Evolutionary conservation across 2,797 vertebrate genomes (phyloP), one percentile per base, ranked within the genome.

Genomic region (Enoplosus armatus): DNA sequence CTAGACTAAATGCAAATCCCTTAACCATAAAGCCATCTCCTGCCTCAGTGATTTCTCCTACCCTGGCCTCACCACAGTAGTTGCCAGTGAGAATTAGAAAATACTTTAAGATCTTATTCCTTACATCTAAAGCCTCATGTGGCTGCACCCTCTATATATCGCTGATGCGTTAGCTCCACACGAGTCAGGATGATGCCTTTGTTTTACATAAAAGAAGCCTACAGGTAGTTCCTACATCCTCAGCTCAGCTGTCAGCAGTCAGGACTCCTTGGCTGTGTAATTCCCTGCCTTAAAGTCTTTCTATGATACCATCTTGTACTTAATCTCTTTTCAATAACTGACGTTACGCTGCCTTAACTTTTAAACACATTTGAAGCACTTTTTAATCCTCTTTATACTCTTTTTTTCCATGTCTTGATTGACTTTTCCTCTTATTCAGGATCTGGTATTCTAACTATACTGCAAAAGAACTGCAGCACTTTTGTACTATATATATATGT

Each of bases 251-350:
- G n/a, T 24, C 18, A n/a, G 37, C 24, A 29, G 20, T 39, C 41
- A 20, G 8, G 16, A 24, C 33, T 54, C 27, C 27, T n/a, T 35
- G 29, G 9, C 26, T 55, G 22, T 43, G 47, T 0, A 47, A 48
- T 39, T 55, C 39, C 24, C 12, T 12, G 9, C 9, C 10, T 55
- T 54, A 55, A 33, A 69, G 50, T 58, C 29, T 37, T 35, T 69
- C 29, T 47, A 2, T 33, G 31, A 55, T 48, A 74, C 11, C 31
- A 5, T 59, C 50, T 59, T 29, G 51, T 39, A 29, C 65, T 51
- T 59, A 35, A 26, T 48, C 41, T 81, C 33, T 61, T 66, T 72
- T 67, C 0, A 76, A 22, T 47, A n/a, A 72, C 22, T 29, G 24
- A 31, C 33, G 22, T 14, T 24, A 14, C 5, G 31, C 48, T 15